These are phyloP conservation scores for Latrodectus elegans DNA, from an alignment of 2,888 invertebrate species.

Conservation along the genomic window DNA sequence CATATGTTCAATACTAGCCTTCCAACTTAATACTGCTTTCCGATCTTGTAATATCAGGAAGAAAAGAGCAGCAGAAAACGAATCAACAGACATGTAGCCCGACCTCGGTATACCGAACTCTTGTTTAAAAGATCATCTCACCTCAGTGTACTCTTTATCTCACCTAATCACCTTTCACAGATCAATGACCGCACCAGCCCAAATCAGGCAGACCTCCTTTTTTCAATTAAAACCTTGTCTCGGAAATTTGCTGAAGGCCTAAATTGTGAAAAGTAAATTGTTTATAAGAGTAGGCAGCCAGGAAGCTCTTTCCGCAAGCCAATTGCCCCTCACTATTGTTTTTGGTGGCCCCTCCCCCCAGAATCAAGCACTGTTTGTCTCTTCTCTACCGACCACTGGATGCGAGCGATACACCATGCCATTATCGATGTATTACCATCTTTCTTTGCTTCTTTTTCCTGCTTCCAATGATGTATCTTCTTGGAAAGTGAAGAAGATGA, in stretches of 20 bases:
- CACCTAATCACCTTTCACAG: constrained; percentile 2
- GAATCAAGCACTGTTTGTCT: neutral
- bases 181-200: constrained; percentile 3
- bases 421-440: no score
- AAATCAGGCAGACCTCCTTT: constrained; percentile 3
- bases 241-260: constrained; percentile 5
- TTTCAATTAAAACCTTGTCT: constrained; percentile 2
- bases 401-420: no score
- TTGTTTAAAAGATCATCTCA: neutral
- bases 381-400: no score
- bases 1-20: no score
- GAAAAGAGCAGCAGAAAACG: no score
- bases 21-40: no score
- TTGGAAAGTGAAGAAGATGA: no score
- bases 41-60: no score
- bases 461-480: no score
- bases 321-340: neutral
- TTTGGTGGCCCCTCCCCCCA: neutral
- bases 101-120: neutral
- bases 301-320: neutral
- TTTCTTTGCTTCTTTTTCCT: no score
- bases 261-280: constrained; percentile 1
- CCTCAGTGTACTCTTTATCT: neutral
- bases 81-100: neutral
- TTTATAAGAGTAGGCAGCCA: neutral